Base-by-base conservation (phyloP, 1,140 invertebrate genomes). In the Orius insidiosus region DNA sequence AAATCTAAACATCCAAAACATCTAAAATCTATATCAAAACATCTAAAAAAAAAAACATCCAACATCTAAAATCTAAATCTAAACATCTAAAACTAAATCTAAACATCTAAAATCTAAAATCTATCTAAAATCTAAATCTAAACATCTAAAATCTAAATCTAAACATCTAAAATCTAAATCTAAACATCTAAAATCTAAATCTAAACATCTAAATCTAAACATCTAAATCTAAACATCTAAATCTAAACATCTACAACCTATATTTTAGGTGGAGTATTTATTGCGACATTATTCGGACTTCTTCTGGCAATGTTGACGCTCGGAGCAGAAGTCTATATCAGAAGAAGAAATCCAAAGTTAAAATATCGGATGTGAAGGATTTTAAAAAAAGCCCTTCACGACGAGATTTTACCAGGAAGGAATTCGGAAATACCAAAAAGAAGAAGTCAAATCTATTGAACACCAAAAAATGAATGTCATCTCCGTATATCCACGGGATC, bases 201-300 rank as follows among this genome's bases (percentile, higher is more conserved):
- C n/a, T n/a, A n/a, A n/a, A n/a, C n/a, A n/a, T n/a, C n/a, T n/a
- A n/a, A n/a, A n/a, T n/a, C n/a, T n/a, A n/a, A n/a, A n/a, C n/a
- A n/a, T n/a, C n/a, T n/a, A n/a, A n/a, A n/a, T n/a, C n/a, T n/a
- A n/a, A n/a, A n/a, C n/a, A n/a, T n/a, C n/a, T n/a, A n/a, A n/a
- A n/a, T n/a, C n/a, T n/a, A n/a, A n/a, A n/a, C n/a, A n/a, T n/a
- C 32, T 33, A 33, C 32, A 13, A 33, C 6, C 10, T 40, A 10
- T 31, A 40, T 60, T 63, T 35, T 56, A 82, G 81, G 85, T 51
- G 86, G 85, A 5, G 85, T 90, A 2, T 90, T 89, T 54, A 88
- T 89, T 51, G 84, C 84, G 2, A 89, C 85, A 0, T 62, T 88
- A 0, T 83, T 85, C 56, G 86, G 85, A 0, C 62, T 89, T 3